Evolutionary conservation across 2,888 invertebrate species (phyloP).

Genomic region (Hypomecis punctinalis): DNA sequence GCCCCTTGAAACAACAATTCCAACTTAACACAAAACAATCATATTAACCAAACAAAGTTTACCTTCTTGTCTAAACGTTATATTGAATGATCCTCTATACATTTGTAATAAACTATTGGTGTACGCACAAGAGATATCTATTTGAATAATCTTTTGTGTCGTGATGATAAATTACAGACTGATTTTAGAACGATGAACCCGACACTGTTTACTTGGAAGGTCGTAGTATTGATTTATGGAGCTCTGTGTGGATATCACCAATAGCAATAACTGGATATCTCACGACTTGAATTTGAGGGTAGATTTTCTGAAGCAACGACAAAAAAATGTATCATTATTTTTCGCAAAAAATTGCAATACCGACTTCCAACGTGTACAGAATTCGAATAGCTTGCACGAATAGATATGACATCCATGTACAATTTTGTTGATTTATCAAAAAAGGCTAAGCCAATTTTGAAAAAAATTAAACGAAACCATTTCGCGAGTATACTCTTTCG

Average conservation of each 20-base stretch:
- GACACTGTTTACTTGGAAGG: conserved; percentile 34
- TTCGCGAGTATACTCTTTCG: too few species aligned
- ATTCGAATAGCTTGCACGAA: too few species aligned
- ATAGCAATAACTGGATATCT: conserved; percentile 31
- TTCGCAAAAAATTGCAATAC: too few species aligned
- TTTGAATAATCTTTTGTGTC: conserved; percentile 38
- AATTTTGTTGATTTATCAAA: too few species aligned
- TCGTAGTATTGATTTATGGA: conserved; percentile 38
- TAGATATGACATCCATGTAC: too few species aligned
- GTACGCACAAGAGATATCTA: conserved; percentile 32
- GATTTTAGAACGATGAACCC: conserved; percentile 37
- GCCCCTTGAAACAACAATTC: background rate
- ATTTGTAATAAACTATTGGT: conserved; percentile 29
- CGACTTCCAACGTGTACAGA: too few species aligned
- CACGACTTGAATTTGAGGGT: conserved; percentile 15
- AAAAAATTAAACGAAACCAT: too few species aligned
- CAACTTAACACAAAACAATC: conserved; percentile 3
- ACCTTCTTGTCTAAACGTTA: conserved; percentile 2
- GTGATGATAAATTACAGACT: conserved; percentile 37
- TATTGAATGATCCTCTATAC: conserved; percentile 17
- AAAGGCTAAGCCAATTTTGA: too few species aligned
- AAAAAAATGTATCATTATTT: too few species aligned
- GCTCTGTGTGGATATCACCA: conserved; percentile 32
- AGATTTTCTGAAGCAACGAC: background rate
- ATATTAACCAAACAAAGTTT: conserved; percentile 14